phyloP scores from a whole-genome alignment of 2,113 vertebrate genomes.

The Neodontobutis hainanensis region DNA sequence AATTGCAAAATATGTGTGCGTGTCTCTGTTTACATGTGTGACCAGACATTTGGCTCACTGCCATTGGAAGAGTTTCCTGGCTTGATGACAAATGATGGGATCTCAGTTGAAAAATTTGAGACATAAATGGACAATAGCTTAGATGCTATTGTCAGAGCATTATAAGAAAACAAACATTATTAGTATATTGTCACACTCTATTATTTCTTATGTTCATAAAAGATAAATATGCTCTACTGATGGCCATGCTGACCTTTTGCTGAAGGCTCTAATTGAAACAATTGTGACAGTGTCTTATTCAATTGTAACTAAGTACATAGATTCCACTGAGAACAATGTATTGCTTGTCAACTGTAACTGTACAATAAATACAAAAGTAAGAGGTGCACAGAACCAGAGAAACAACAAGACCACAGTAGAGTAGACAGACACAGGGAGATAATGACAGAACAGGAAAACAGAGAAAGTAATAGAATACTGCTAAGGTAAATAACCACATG shows the following conservation, averaged over 20 bases:
- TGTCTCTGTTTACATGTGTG: slow-evolving; percentile 41
- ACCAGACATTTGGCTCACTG: slow-evolving; percentile 61
- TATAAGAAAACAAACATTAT: not conserved
- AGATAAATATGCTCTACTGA: too few relatives aligned
- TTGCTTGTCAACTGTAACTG: not conserved
- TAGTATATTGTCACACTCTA: too few relatives aligned
- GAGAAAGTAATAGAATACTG: slow-evolving; percentile 6
- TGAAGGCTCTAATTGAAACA: too few relatives aligned
- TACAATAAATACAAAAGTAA: slow-evolving; percentile 11
- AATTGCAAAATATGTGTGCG: slow-evolving; percentile 45
- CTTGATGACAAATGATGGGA: slow-evolving; percentile 45
- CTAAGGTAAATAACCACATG: slow-evolving; percentile 34
- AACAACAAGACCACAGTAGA: not conserved
- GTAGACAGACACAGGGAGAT: not conserved
- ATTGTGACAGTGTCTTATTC: too few relatives aligned
- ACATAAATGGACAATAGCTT: slow-evolving; percentile 9
- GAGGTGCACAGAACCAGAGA: not conserved
- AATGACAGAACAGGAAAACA: slow-evolving; percentile 10
- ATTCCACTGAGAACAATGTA: not conserved
- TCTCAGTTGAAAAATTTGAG: slow-evolving; percentile 13
- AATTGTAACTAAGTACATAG: not conserved
- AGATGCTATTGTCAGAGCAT: slow-evolving; percentile 6
- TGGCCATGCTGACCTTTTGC: too few relatives aligned
- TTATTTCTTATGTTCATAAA: too few relatives aligned
- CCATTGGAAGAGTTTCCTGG: slow-evolving; percentile 39